These are phyloP conservation scores for Cirrhinus mrigala DNA, from an alignment of 2,797 vertebrate species.

Conservation along the genomic window DNA sequence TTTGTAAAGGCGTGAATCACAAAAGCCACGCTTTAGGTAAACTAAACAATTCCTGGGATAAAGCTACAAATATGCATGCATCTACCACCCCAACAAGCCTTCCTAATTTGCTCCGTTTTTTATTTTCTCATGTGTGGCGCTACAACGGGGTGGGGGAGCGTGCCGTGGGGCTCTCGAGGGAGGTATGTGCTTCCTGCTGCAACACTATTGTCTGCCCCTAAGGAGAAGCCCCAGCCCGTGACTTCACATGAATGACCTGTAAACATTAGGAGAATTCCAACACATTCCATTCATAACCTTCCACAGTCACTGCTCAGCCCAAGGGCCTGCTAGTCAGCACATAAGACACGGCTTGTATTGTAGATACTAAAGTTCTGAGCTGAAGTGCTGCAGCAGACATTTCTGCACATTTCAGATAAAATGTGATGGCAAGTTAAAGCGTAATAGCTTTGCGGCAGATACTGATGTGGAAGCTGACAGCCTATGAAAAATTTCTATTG, in stretches of 20 bases:
- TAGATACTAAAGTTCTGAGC: slow-evolving; percentile 1
- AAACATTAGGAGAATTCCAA: slow-evolving; percentile 58
- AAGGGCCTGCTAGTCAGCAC: slow-evolving; percentile 33
- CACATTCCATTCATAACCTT: slow-evolving; percentile 65
- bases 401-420: slow-evolving; percentile 29
- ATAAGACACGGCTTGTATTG: slow-evolving; percentile 9
- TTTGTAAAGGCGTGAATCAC: slow-evolving; percentile 22
- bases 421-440: background rate
- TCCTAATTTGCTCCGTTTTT: slow-evolving; percentile 22
- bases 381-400: slow-evolving; percentile 1
- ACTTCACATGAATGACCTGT: slow-evolving; percentile 60
- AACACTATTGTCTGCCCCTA: slow-evolving; percentile 57
- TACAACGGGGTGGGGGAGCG: slow-evolving; percentile 17
- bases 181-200: slow-evolving; percentile 56
- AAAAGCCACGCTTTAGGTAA: slow-evolving; percentile 22
- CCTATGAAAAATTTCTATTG: background rate
- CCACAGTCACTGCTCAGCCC: slow-evolving; percentile 36
- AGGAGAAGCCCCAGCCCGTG: slow-evolving; percentile 47
- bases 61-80: slow-evolving; percentile 12
- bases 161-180: slow-evolving; percentile 52
- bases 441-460: background rate
- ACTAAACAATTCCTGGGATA: slow-evolving; percentile 12
- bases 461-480: background rate
- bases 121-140: slow-evolving; percentile 13
- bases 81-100: background rate